Base-by-base conservation (phyloP, 2,113 vertebrate genomes). In the Gila orcuttii region DNA sequence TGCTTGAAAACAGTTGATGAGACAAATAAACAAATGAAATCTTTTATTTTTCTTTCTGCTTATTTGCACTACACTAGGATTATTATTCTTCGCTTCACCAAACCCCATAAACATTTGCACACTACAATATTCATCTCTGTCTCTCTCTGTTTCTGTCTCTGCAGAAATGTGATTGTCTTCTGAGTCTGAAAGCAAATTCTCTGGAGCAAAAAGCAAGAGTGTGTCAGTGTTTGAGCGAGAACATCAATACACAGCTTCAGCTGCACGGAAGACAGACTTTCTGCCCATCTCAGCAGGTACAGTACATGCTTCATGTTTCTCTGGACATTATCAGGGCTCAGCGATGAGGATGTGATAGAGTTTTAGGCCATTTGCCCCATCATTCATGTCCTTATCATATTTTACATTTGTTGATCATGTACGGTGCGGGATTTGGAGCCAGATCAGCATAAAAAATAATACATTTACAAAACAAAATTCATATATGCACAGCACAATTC, bases 161-260 rank as follows among this genome's bases (percentile, higher is more conserved):
- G 89, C 92, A 99, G 97, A 97, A 97, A 93, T 97, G 97, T 89
- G 97, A 97, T 95, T 97, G 97, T 95, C 95, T 97, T 93, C 96
- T 99, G 94, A 98, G 97, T 94, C 95, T 99, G 95, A 96, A 99
- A 92, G 96, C 97, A 60, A 96, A 96, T 93, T 97, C 97, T 8
- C 94, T 93, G 84, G 97, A 99, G 94, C 97, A 99, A 96, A 99
- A 98, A 95, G 95, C 94, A 84, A 96, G 96, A 62, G 96, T 99
- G 94, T 98, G 96, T 93, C 97, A 97, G 96, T 98, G 97, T 93
- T 94, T 99, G 94, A 94, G 95, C 68, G 97, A 99, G 92, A 97
- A 97, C 96, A 98, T 98, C 88, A 92, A 96, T 36, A 97, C 97
- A 93, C 97, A 99, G 95, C 93, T 95, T 50, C 94, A 94, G 92